Evolutionary conservation across 2,888 invertebrate species (phyloP).

Genomic region (Pachliopta kotzebuea): DNA sequence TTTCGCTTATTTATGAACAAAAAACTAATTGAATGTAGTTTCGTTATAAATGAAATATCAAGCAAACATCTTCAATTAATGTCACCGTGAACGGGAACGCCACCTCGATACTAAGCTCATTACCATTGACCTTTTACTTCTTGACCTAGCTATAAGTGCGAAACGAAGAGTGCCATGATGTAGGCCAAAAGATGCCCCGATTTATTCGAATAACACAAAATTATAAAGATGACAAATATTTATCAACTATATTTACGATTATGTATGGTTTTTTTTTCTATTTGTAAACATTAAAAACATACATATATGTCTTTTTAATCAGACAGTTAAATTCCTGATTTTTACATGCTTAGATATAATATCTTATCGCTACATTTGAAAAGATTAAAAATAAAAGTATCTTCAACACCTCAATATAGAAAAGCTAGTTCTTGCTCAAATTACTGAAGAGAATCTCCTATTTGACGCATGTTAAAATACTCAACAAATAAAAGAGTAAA

Average conservation of each 20-base stretch:
- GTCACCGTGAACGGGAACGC: constrained; percentile 5
- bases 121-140: constrained; percentile 17
- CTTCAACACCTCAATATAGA: neutral
- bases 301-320: too few relatives aligned
- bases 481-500: too few relatives aligned
- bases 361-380: neutral
- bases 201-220: neutral
- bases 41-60: too few relatives aligned
- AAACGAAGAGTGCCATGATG: constrained; percentile 5
- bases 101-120: constrained; percentile 14
- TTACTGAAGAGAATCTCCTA: neutral
- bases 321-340: too few relatives aligned
- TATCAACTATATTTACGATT: too few relatives aligned
- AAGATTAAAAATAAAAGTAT: neutral
- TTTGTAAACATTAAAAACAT: too few relatives aligned
- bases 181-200: neutral
- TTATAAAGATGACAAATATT: neutral
- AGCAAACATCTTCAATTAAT: neutral
- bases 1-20: too few relatives aligned
- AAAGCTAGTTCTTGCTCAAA: neutral
- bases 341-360: neutral
- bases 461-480: too few relatives aligned
- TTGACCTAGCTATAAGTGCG: constrained; percentile 16
- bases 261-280: too few relatives aligned
- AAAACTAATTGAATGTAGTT: too few relatives aligned